phyloP scores from a whole-genome alignment of 2,797 vertebrate species.

The Champsocephalus esox region DNA sequence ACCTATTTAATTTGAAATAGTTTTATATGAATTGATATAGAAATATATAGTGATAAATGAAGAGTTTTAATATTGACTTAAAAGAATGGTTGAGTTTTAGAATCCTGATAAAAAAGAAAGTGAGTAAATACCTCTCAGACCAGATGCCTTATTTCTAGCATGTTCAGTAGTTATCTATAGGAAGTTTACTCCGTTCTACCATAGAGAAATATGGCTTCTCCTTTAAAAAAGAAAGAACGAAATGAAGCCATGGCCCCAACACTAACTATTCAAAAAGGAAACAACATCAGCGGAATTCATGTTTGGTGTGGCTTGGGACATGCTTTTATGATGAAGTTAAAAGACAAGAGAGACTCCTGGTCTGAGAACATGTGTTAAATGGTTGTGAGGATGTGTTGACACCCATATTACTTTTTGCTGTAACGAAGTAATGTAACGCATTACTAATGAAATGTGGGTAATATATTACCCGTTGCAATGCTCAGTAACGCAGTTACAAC shows the following conservation, averaged over 20 bases:
- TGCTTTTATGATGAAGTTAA: neutral
- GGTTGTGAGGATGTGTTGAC: conserved; percentile 3
- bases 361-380: conserved; percentile 12
- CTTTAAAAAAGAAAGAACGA: neutral
- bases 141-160: conserved; percentile 5
- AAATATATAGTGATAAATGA: conserved; percentile 75
- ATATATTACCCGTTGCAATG: too few relatives aligned
- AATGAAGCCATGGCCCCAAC: neutral
- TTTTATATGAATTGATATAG: conserved; percentile 87
- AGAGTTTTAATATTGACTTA: conserved; percentile 65
- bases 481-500: too few relatives aligned
- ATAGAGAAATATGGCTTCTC: neutral
- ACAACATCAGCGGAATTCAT: neutral
- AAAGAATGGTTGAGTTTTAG: conserved; percentile 33
- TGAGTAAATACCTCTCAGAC: neutral
- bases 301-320: neutral
- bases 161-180: neutral
- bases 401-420: neutral
- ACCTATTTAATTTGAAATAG: conserved; percentile 80
- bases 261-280: neutral
- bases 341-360: neutral
- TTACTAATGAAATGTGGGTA: too few relatives aligned
- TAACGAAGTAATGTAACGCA: too few relatives aligned
- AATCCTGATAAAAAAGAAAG: conserved; percentile 1
- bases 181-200: neutral